These are phyloP conservation scores for Hyles vespertilio DNA, from an alignment of 1,140 invertebrate species.

Conservation along the genomic window DNA sequence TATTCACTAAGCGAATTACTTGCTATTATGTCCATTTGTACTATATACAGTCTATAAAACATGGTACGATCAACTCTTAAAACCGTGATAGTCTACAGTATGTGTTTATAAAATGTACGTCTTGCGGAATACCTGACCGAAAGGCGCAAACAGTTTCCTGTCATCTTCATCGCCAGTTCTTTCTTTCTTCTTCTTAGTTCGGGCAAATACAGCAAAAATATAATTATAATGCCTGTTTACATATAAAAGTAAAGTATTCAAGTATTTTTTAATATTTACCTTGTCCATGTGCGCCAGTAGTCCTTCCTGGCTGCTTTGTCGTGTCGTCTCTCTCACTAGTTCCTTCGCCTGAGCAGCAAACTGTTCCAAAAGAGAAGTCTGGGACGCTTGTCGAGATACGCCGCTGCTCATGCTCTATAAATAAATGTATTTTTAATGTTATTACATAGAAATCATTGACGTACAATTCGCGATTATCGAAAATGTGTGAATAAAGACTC, in stretches of 20 bases:
- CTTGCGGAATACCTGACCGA: constrained; percentile 80
- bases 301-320: constrained; percentile 92
- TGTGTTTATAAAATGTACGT: too few species aligned
- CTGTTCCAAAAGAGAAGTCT: constrained; percentile 89
- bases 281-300: constrained; percentile 93
- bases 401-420: constrained; percentile 60
- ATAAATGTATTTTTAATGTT: constrained; percentile 10
- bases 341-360: constrained; percentile 91
- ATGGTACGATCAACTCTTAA: too few species aligned
- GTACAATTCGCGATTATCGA: too few species aligned
- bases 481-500: too few species aligned
- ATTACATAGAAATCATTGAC: too few species aligned
- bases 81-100: too few species aligned
- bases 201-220: constrained; percentile 48
- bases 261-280: constrained; percentile 62
- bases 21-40: too few species aligned
- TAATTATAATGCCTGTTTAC: constrained; percentile 15
- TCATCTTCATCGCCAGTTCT: constrained; percentile 81
- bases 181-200: constrained; percentile 81
- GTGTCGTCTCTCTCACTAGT: constrained; percentile 87
- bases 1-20: too few species aligned
- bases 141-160: constrained; percentile 82
- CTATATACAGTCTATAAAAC: too few species aligned
- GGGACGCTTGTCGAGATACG: constrained; percentile 83
- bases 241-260: constrained; percentile 1